Conservation (phyloP, 2,797 vertebrate genomes). For the Eulemur rubriventer region DNA sequence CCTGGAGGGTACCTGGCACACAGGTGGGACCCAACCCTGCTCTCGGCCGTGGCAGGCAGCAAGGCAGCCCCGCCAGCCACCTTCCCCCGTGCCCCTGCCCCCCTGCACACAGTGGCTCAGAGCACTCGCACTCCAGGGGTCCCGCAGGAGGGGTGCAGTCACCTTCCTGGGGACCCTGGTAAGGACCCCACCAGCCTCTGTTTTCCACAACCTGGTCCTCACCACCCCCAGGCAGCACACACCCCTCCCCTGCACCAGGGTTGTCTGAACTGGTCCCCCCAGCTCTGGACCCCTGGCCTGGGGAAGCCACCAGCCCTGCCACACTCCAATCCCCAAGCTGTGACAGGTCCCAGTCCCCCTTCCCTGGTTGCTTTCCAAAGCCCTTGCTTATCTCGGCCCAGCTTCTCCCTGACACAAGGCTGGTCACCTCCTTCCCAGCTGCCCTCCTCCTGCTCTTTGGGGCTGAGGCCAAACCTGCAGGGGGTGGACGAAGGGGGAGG, state of each 20-base stretch:
- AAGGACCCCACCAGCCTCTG: neutral
- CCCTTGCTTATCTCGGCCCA: fast-evolving
- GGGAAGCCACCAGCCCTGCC: neutral
- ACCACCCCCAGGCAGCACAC: neutral
- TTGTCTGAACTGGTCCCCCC: neutral
- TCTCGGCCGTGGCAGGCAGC: neutral
- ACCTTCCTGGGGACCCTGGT: neutral
- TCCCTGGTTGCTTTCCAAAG: neutral
- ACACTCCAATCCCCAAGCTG: fast-evolving
- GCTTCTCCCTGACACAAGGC: neutral
- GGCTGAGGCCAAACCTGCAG: neutral
- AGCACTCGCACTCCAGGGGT: neutral
- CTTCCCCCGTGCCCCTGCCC: fast-evolving
- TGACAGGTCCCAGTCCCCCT: neutral
- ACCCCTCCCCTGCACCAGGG: fast-evolving
- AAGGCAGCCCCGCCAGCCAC: neutral
- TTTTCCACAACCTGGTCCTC: neutral
- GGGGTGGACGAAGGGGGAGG: too few species aligned
- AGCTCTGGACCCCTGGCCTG: fast-evolving
- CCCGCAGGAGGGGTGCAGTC: neutral
- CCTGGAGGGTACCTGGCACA: neutral
- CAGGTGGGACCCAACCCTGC: fast-evolving
- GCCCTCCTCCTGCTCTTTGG: too few species aligned
- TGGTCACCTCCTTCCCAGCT: neutral
- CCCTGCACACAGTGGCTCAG: fast-evolving